phyloP scores from a whole-genome alignment of 2,888 invertebrate species.

The Lissonota sp. region DNA sequence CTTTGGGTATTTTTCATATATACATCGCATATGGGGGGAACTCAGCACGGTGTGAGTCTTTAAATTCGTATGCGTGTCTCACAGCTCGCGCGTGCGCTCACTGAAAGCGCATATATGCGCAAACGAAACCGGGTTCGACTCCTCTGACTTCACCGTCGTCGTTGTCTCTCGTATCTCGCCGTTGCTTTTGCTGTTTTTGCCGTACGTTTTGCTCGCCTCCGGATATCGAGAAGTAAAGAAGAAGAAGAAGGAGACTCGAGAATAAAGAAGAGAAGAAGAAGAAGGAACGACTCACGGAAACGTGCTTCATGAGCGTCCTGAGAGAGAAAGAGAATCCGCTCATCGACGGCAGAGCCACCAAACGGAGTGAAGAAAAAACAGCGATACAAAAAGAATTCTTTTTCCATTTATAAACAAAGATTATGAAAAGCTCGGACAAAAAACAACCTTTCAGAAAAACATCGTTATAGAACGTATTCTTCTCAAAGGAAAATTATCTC shows the following conservation, averaged over 20 bases:
- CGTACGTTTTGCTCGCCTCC: conserved; percentile 29
- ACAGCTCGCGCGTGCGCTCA: conserved; percentile 39
- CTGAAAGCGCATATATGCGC: conserved; percentile 58
- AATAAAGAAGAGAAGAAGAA: conserved; percentile 1
- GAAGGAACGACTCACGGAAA: conserved; percentile 51
- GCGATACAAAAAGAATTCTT: too few relatives aligned
- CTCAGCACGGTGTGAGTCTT: too few relatives aligned
- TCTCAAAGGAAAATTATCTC: too few relatives aligned
- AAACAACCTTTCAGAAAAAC: too few relatives aligned
- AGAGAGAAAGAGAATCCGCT: conserved; percentile 29
- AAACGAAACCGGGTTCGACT: conserved; percentile 30
- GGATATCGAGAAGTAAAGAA: conserved; percentile 51
- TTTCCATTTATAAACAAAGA: too few relatives aligned
- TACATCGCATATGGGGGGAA: too few relatives aligned
- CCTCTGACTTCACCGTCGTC: conserved; percentile 22
- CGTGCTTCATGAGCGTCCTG: conserved; percentile 35
- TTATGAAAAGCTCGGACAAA: too few relatives aligned
- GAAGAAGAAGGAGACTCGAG: background rate
- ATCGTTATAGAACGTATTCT: too few relatives aligned
- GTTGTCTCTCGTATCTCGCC: conserved; percentile 19
- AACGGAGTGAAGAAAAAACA: conserved; percentile 9
- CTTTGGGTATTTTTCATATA: too few relatives aligned
- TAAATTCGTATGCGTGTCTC: background rate
- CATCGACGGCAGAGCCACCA: conserved; percentile 46
- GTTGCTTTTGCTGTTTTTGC: conserved; percentile 23